Evolutionary conservation across 2,113 vertebrate genomes (phyloP), one percentile per base, ranked within the genome.

Genomic region (Neogale vison): DNA sequence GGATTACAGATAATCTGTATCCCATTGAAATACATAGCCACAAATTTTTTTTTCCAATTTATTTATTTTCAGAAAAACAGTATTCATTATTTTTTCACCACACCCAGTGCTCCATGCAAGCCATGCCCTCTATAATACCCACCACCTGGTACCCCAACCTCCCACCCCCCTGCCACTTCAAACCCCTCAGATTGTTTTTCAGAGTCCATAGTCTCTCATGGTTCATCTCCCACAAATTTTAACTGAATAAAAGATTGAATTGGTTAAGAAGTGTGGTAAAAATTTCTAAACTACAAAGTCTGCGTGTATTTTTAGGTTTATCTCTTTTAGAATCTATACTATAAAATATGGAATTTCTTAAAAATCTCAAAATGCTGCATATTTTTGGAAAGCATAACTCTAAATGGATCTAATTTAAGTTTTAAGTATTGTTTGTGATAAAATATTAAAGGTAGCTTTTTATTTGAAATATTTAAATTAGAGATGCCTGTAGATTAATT

Each of bases 391-490:
- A 84, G 12, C 24, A 9, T 97, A 97, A 36, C 15, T 24, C 50
- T 76, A 95, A 95, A 92, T 88, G 17, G 17, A n/a, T 79, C 52
- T 88, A 90, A 45, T 21, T 91, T 97, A 67, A 39, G 90, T 52
- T 91, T 79, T 97, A 97, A 96, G 57, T 39, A 84, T 55, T 76
- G 9, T 95, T 97, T 98, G 34, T 47, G 63, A 80, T 97, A 94
- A 89, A 97, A 93, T 96, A 95, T 96, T 86, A 95, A 96, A 96
- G n/a, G 24, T 80, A 92, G 80, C 50, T 92, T 98, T 97, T 97
- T 11, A 86, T 93, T 94, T 98, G 93, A 92, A 94, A 91, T 97
- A 96, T 82, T 95, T 52, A 97, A 97, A 98, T 98, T 98, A 91
- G 72, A 92, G 57, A 63, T 98, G 63, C 72, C 71, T 96, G 29